A percentile compares a stretch with the other conserved stretches of the same genome.
These are phyloP conservation scores for Microctonus brassicae DNA, from an alignment of 2,888 invertebrate species.

Conservation along the genomic window DNA sequence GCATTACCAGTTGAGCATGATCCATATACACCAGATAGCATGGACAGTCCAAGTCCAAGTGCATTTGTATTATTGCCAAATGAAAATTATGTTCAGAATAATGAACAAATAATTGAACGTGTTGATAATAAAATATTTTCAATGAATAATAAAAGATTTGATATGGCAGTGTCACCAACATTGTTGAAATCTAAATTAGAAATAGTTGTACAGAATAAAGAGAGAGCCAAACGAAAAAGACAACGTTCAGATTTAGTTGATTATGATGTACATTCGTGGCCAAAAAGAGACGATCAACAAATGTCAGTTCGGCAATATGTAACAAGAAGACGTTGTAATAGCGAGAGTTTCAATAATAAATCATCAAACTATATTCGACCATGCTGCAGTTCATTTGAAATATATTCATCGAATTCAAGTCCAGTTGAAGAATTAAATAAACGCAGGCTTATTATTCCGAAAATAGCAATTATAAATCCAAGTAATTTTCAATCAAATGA, in stretches of 20 bases:
- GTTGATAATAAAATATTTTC: slow-evolving; percentile 18
- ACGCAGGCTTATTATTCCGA: slow-evolving; percentile 59
- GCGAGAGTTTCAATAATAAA: slow-evolving; percentile 65
- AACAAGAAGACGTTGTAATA: slow-evolving; percentile 53
- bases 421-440: slow-evolving; percentile 33
- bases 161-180: slow-evolving; percentile 63
- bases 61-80: slow-evolving; percentile 45
- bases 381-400: slow-evolving; percentile 49
- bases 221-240: slow-evolving; percentile 38
- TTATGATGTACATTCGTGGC: slow-evolving; percentile 50
- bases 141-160: slow-evolving; percentile 41
- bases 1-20: slow-evolving; percentile 74
- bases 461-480: slow-evolving; percentile 66
- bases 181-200: slow-evolving; percentile 64
- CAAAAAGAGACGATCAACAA: slow-evolving; percentile 40
- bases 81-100: slow-evolving; percentile 19
- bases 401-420: slow-evolving; percentile 46
- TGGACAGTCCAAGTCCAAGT: slow-evolving; percentile 81
- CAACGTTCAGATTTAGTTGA: slow-evolving; percentile 51
- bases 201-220: slow-evolving; percentile 53
- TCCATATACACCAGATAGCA: slow-evolving; percentile 87
- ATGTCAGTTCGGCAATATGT: slow-evolving; percentile 21
- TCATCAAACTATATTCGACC: slow-evolving; percentile 59
- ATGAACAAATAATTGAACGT: slow-evolving; percentile 50
- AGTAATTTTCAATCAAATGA: slow-evolving; percentile 66